Evolutionary conservation across 2,888 invertebrate genomes (phyloP), one percentile per base, ranked within the genome.

Genomic region (Nycteola revayana): DNA sequence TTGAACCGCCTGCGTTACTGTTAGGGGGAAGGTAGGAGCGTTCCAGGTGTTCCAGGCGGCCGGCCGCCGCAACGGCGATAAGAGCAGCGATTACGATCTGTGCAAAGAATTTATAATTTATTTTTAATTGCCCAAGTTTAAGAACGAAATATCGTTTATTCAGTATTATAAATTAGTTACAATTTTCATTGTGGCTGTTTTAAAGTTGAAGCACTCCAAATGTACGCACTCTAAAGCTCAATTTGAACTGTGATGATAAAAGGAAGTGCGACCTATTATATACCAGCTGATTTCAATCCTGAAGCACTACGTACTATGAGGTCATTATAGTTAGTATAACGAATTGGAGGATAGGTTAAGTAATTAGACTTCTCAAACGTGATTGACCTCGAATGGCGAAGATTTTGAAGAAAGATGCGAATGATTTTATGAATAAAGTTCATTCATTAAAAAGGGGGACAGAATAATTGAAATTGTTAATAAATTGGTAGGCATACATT

Each of bases 361-460:
- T 60, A 60, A 61, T 67, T 56, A 54, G 47, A 47, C 53, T 53
- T 54, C 49, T 55, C 42, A 52, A 67, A 57, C 70, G 67, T 72
- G 71, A 68, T 43, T 42, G 81, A 66, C 86, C 84, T 84, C 71
- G 75, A 58, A 49, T 72, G 75, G 82, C n/a, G n/a, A n/a, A n/a
- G n/a, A n/a, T n/a, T n/a, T n/a, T n/a, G n/a, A n/a, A n/a, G n/a
- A n/a, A n/a, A n/a, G n/a, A n/a, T n/a, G n/a, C n/a, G n/a, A n/a
- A n/a, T n/a, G n/a, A n/a, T n/a, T n/a, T n/a, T n/a, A n/a, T n/a
- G n/a, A n/a, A n/a, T n/a, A n/a, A n/a, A n/a, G n/a, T n/a, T n/a
- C n/a, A n/a, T n/a, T n/a, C n/a, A n/a, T n/a, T n/a, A n/a, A n/a
- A n/a, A n/a, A n/a, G n/a, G n/a, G n/a, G n/a, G n/a, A n/a, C n/a